Conservation (phyloP, 2,797 vertebrate genomes). For the Octomys mimax region DNA sequence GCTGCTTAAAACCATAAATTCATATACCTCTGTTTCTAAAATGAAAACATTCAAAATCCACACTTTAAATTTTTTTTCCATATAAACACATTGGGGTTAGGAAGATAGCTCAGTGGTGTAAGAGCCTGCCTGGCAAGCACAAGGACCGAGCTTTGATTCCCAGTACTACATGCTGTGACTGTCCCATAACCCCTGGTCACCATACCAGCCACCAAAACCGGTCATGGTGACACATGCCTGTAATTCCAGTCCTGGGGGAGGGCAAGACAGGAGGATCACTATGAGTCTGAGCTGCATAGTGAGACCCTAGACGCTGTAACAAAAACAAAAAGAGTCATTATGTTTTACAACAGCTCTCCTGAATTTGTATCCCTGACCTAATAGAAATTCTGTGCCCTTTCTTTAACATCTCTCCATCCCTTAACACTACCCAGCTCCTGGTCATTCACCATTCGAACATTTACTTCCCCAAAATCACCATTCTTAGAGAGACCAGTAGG, state of each 20-base stretch:
- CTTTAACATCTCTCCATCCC: background rate
- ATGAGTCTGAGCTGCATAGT: too few relatives aligned
- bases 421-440: fast-evolving
- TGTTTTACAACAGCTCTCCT: background rate
- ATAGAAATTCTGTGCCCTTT: background rate
- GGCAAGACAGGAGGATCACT: too few relatives aligned
- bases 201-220: too few relatives aligned
- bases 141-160: too few relatives aligned
- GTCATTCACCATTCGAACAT: too few relatives aligned
- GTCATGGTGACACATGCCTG: too few relatives aligned
- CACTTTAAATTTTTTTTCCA: background rate
- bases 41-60: background rate
- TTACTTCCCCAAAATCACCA: background rate
- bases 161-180: too few relatives aligned
- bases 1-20: background rate
- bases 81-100: background rate
- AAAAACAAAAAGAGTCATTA: background rate
- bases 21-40: background rate
- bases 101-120: too few relatives aligned
- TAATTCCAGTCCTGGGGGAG: too few relatives aligned
- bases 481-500: background rate
- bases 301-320: too few relatives aligned
- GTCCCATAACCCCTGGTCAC: too few relatives aligned
- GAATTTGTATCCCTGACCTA: background rate
- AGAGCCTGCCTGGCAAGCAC: too few relatives aligned